Evolutionary conservation across 2,113 vertebrate genomes (phyloP).

Genomic region (Cryptoleucopteryx plumbea): DNA sequence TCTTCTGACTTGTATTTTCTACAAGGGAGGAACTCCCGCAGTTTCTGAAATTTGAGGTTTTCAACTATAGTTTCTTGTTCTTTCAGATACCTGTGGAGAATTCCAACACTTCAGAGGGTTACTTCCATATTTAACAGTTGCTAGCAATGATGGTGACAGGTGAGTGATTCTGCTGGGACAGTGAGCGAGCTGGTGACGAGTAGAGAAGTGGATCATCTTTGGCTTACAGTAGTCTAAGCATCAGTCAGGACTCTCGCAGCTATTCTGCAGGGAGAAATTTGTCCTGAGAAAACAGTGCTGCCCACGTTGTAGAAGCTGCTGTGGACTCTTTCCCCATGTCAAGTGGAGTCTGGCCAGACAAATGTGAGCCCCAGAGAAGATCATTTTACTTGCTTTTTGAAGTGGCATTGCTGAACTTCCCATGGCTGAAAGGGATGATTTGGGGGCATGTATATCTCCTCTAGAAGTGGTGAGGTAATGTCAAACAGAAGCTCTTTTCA

Average conservation of each 20-base stretch:
- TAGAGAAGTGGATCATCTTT: background rate
- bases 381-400: background rate
- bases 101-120: background rate
- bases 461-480: background rate
- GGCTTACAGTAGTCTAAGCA: background rate
- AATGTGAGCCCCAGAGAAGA: background rate
- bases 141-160: background rate
- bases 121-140: background rate
- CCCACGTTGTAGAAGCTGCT: background rate
- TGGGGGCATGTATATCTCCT: background rate
- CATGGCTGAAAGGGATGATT: background rate
- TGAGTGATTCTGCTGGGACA: background rate
- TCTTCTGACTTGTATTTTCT: background rate
- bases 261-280: background rate
- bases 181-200: background rate
- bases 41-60: background rate
- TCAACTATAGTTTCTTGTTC: background rate
- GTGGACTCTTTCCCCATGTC: background rate
- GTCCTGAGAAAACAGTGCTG: background rate
- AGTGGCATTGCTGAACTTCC: background rate
- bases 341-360: background rate
- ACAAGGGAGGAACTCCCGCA: background rate
- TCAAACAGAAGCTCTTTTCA: background rate
- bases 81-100: background rate
- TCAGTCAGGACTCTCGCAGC: background rate